A percentile compares a stretch with the other conserved stretches of the same genome.
These are phyloP conservation scores for Daboia siamensis DNA, from an alignment of 2,113 vertebrate species.

Conservation along the genomic window DNA sequence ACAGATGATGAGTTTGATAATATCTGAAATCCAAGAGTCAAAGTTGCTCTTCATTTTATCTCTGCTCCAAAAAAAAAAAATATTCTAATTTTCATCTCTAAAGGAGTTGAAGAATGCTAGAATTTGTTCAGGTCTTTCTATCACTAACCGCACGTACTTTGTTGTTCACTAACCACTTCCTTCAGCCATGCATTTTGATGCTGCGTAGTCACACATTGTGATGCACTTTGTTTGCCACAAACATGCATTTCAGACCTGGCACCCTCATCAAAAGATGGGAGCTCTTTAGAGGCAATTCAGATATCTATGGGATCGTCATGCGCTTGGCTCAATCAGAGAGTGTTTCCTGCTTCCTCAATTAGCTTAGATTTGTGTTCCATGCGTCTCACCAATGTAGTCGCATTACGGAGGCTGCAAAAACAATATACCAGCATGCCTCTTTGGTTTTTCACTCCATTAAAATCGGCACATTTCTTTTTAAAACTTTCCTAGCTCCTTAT, in stretches of 20 bases:
- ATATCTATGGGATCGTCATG: conserved; percentile 37
- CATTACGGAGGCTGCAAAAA: conserved; percentile 43
- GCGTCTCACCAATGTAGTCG: conserved; percentile 53
- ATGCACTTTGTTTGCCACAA: not conserved
- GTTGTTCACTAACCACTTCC: not conserved
- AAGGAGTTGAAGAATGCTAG: not conserved
- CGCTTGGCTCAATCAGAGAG: conserved; percentile 37
- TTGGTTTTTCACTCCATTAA: conserved; percentile 34
- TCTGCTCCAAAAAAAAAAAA: not conserved
- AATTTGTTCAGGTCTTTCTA: not conserved
- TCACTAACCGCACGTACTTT: not conserved
- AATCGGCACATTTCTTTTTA: conserved; percentile 17
- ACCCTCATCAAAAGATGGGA: not conserved
- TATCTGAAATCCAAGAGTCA: not conserved
- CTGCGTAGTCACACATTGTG: not conserved
- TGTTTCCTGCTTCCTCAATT: conserved; percentile 60
- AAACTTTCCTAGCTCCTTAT: conserved; percentile 17
- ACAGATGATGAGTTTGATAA: not conserved
- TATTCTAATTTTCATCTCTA: not conserved
- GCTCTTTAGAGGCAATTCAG: conserved; percentile 37
- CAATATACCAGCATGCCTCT: conserved; percentile 41
- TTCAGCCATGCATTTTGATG: not conserved
- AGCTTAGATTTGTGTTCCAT: conserved; percentile 61
- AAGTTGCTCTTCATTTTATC: not conserved
- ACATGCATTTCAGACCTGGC: not conserved